Evolutionary conservation across 2,113 vertebrate genomes (phyloP).

Genomic region (Hassar affinis): DNA sequence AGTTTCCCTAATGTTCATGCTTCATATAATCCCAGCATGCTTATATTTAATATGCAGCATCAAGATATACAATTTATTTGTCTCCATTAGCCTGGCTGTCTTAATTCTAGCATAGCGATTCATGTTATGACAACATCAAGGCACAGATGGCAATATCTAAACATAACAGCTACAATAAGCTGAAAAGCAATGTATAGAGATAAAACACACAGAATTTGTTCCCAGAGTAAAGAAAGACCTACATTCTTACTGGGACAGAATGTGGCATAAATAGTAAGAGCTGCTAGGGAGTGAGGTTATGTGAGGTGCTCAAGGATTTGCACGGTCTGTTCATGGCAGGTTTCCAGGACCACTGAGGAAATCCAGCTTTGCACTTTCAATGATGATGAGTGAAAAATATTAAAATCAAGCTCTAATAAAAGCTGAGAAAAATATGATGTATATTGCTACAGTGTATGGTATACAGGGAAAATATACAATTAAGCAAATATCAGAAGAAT

Average conservation of each 20-base stretch:
- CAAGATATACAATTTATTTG: slow-evolving; percentile 44
- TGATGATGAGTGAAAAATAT: slow-evolving; percentile 35
- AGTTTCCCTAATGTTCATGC: slow-evolving; percentile 31
- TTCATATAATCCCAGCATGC: slow-evolving; percentile 32
- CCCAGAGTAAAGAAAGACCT: slow-evolving; percentile 27
- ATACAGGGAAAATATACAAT: neutral
- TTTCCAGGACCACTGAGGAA: slow-evolving; percentile 55
- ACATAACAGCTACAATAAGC: slow-evolving; percentile 10
- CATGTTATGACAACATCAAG: slow-evolving; percentile 28
- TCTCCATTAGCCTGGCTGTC: slow-evolving; percentile 37
- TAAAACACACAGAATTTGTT: slow-evolving; percentile 39
- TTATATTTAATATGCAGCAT: slow-evolving; percentile 43
- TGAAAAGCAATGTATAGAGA: slow-evolving; percentile 32
- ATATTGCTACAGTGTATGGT: neutral
- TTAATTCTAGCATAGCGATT: slow-evolving; percentile 35
- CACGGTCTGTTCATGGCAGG: slow-evolving; percentile 37
- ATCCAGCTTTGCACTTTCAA: slow-evolving; percentile 61
- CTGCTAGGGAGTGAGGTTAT: slow-evolving; percentile 25
- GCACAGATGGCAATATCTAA: slow-evolving; percentile 17
- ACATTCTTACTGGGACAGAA: slow-evolving; percentile 50
- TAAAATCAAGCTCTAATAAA: neutral
- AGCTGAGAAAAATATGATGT: neutral
- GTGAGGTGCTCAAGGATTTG: slow-evolving; percentile 12
- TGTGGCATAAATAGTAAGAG: slow-evolving; percentile 45
- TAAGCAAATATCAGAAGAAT: neutral